These are phyloP conservation scores for Diarsia mendica DNA, from an alignment of 2,888 invertebrate species.

Conservation along the genomic window DNA sequence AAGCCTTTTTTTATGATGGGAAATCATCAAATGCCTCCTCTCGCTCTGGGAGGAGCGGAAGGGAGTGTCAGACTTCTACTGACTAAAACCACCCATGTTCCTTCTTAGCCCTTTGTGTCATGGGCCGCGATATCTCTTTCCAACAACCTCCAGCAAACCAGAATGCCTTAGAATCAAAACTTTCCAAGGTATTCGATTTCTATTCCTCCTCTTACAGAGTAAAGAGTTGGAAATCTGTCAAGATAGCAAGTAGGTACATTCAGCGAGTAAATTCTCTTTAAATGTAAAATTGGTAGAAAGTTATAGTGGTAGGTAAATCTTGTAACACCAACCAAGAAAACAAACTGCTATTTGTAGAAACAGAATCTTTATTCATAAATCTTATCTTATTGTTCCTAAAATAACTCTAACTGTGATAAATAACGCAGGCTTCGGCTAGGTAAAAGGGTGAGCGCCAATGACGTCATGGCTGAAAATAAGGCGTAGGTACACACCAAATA, in stretches of 20 bases:
- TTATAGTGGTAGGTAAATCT: not conserved
- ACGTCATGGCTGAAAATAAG: conserved; percentile 15
- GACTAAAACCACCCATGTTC: too few species aligned
- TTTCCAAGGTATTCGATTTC: not conserved
- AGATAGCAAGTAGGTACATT: not conserved
- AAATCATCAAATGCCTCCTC: too few species aligned
- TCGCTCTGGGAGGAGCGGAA: too few species aligned
- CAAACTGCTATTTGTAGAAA: not conserved
- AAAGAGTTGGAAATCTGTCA: not conserved
- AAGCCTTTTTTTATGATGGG: not conserved
- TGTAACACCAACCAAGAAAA: not conserved
- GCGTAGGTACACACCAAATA: not conserved
- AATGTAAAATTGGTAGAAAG: too few species aligned
- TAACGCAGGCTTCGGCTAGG: not conserved
- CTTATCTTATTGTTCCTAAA: conserved; percentile 18
- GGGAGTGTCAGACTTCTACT: too few species aligned
- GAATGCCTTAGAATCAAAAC: not conserved
- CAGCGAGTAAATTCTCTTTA: too few species aligned
- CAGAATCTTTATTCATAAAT: conserved; percentile 19
- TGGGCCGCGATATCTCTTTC: too few species aligned
- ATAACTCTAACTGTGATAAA: conserved; percentile 20
- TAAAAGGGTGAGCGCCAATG: conserved; percentile 23
- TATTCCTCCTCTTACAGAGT: not conserved
- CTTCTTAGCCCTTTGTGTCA: too few species aligned
- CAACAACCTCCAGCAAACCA: not conserved